Base-by-base conservation (phyloP, 2,113 vertebrate genomes). In the Embiotoca jacksoni region DNA sequence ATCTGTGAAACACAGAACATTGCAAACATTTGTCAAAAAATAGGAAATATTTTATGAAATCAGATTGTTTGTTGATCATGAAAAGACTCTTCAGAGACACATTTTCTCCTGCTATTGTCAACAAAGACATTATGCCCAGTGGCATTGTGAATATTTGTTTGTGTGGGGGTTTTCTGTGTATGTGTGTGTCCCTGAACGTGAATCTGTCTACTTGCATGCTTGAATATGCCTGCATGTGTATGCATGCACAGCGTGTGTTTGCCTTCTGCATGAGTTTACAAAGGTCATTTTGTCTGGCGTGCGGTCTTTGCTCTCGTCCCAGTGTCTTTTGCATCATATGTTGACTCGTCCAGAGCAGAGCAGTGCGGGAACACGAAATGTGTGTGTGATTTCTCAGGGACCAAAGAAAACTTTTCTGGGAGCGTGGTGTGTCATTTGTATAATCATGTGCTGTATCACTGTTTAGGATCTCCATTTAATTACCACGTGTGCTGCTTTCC, bases 21-120 rank as follows among this genome's bases (percentile, higher is more conserved):
- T 64, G 41, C 53, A 82, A 78, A 71, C 39, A 78, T 63, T 60
- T 59, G 23, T 54, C 49, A 14, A 52, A 75, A 75, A 65, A 78
- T 54, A 54, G 46, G 35, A 50, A 6, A 5, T 52, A 49, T 52
- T 56, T 56, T 56, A 60, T 61, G 37, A 80, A 67, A 80, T 80
- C 0, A 2, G 9, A 37, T 13, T 57, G 32, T 65, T 75, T 72
- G 56, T 15, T 46, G 23, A 66, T 62, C 32, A 46, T 57, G 30
- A 67, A 67, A 60, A 66, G 36, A 50, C n/a, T 73, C 59, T 23
- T 31, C 41, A 49, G 11, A 54, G 15, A 3, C 13, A 72, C 62
- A 66, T 80, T 78, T 64, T 39, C 46, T 78, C 41, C 54, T 1
- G 23, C 55, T 69, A 37, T 9, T 69, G 58, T 81, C 62, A 58